A percentile compares a stretch with the other conserved stretches of the same genome.
Conservation (phyloP, 2,797 vertebrate genomes). For the Lates japonicus region DNA sequence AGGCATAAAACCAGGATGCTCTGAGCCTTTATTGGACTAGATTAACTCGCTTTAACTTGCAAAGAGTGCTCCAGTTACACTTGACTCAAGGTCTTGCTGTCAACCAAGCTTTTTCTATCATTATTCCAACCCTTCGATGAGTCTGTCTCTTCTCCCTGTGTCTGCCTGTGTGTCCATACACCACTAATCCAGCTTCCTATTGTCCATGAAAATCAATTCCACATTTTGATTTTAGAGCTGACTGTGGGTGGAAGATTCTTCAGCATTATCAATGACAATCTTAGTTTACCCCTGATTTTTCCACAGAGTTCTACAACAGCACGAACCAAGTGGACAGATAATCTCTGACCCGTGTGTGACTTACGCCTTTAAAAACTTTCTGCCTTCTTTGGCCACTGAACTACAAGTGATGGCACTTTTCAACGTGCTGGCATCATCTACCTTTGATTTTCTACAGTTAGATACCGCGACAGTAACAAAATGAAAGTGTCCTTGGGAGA, state of each 20-base stretch:
- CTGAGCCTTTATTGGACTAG: slow-evolving; percentile 24
- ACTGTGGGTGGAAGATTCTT: slow-evolving; percentile 45
- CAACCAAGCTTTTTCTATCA: slow-evolving; percentile 27
- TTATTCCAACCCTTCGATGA: slow-evolving; percentile 13
- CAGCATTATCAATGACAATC: slow-evolving; percentile 42
- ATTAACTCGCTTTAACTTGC: slow-evolving; percentile 15
- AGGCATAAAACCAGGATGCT: slow-evolving; percentile 30
- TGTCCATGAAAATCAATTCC: slow-evolving; percentile 36
- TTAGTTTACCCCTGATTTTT: slow-evolving; percentile 42
- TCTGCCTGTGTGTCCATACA: slow-evolving; percentile 2
- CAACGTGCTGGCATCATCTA: slow-evolving; percentile 35
- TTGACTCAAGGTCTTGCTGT: slow-evolving; percentile 17
- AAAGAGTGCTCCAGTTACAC: slow-evolving; percentile 22
- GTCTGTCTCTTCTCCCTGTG: slow-evolving; percentile 5
- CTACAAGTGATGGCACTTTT: slow-evolving; percentile 29
- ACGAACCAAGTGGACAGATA: slow-evolving; percentile 34
- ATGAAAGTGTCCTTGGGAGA: slow-evolving; percentile 57
- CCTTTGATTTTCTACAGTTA: slow-evolving; percentile 51
- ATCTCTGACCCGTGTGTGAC: too few species aligned
- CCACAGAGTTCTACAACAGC: slow-evolving; percentile 29
- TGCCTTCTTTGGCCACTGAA: slow-evolving; percentile 11
- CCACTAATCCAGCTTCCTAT: slow-evolving; percentile 27
- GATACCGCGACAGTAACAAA: slow-evolving; percentile 47
- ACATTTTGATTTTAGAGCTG: slow-evolving; percentile 43
- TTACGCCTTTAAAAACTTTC: slow-evolving; percentile 19